Conservation (phyloP, 1,140 invertebrate genomes). For the Drosophila nigrodunni region DNA sequence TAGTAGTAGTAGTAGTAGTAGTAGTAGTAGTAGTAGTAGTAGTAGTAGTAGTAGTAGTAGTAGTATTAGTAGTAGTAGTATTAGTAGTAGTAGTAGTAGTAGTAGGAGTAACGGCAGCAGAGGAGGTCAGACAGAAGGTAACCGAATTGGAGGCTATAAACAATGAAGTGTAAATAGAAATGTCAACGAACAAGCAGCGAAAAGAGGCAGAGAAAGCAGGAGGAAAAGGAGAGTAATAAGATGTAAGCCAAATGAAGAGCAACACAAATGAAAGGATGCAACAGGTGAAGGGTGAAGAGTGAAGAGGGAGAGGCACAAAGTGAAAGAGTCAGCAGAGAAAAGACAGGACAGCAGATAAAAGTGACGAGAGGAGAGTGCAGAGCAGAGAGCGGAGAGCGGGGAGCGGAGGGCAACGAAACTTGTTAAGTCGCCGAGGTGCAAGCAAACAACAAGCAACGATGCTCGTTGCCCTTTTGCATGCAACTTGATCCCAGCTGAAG, state of each 20-base stretch:
- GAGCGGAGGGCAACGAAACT: background rate
- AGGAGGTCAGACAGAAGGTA: too few relatives aligned
- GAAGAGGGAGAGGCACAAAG: background rate
- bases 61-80: too few relatives aligned
- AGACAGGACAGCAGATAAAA: too few relatives aligned
- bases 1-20: too few relatives aligned
- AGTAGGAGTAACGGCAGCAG: too few relatives aligned
- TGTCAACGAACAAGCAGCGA: too few relatives aligned
- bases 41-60: too few relatives aligned
- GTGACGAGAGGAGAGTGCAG: background rate
- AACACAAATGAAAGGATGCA: background rate
- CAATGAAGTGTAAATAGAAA: too few relatives aligned
- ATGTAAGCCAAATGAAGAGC: background rate
- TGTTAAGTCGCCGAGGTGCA: background rate
- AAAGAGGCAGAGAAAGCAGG: background rate
- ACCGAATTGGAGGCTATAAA: too few relatives aligned
- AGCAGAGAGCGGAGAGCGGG: background rate
- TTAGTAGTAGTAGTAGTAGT: too few relatives aligned
- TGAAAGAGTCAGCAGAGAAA: background rate
- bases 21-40: too few relatives aligned
- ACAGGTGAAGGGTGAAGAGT: background rate
- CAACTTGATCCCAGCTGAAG: constrained; percentile 51
- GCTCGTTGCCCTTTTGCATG: constrained; percentile 18
- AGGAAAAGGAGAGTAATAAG: background rate
- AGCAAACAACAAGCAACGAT: background rate